Evolutionary conservation across 2,888 invertebrate genomes (phyloP).

Genomic region (Bhutanitis thaidina): DNA sequence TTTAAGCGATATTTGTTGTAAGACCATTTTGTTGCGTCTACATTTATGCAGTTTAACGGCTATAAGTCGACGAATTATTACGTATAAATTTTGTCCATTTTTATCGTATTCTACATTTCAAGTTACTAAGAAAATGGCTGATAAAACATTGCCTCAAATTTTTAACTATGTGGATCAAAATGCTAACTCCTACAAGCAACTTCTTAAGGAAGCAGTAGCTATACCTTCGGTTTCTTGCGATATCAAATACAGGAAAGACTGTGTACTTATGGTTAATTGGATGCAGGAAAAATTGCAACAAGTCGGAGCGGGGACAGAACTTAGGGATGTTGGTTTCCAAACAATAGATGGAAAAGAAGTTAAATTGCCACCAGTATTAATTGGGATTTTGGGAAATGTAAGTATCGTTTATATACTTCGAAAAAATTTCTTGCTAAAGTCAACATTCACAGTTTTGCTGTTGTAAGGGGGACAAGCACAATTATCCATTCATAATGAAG

Average conservation of each 20-base stretch:
- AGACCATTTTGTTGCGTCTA: no score
- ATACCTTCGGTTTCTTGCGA: conserved; percentile 98
- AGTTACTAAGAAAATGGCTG: conserved; percentile 54
- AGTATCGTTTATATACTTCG: conserved; percentile 32
- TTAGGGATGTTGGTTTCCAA: conserved; percentile 89
- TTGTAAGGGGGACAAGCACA: no score
- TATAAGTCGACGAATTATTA: conserved; percentile 30
- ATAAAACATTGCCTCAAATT: conserved; percentile 57
- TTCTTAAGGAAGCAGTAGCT: conserved; percentile 91
- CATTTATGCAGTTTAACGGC: conserved; percentile 34
- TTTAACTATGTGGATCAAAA: conserved; percentile 90
- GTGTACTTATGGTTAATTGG: conserved; percentile 93
- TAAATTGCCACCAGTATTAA: conserved; percentile 91
- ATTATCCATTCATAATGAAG: no score
- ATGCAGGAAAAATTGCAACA: conserved; percentile 83
- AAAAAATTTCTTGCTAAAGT: no score
- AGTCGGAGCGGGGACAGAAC: conserved; percentile 85
- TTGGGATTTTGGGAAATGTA: conserved; percentile 87
- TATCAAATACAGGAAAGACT: conserved; percentile 89
- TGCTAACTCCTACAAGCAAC: conserved; percentile 86
- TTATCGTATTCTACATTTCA: conserved; percentile 37
- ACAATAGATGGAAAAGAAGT: conserved; percentile 85
- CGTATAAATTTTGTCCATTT: conserved; percentile 28
- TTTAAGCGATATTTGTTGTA: no score
- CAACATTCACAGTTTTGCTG: no score